These are phyloP conservation scores for Carapus acus DNA, from an alignment of 2,797 vertebrate genomes.

Conservation along the genomic window DNA sequence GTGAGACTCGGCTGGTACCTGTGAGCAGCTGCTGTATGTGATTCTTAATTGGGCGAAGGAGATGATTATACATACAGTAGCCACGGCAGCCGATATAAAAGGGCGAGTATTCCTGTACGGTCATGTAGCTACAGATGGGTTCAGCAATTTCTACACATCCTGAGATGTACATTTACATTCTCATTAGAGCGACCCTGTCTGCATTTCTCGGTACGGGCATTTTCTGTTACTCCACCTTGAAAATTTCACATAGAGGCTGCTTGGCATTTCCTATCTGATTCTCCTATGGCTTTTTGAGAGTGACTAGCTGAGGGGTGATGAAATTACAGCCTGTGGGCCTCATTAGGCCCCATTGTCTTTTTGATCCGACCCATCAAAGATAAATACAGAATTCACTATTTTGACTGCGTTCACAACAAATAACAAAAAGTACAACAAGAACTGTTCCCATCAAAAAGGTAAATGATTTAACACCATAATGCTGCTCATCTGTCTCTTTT, in stretches of 20 bases:
- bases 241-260: conserved; percentile 37
- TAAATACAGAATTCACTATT: no score
- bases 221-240: conserved; percentile 54
- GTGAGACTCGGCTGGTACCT: conserved; percentile 58
- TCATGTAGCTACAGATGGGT: conserved; percentile 58
- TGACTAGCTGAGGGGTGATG: no score
- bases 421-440: no score
- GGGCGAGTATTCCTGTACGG: conserved; percentile 54
- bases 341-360: no score
- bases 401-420: no score
- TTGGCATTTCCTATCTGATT: no score
- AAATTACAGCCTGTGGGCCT: no score
- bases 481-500: no score
- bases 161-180: conserved; percentile 44
- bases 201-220: conserved; percentile 32
- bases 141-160: conserved; percentile 55
- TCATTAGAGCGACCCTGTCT: conserved; percentile 47
- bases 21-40: conserved; percentile 70
- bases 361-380: no score
- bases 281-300: no score
- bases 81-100: conserved; percentile 64
- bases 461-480: no score
- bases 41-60: conserved; percentile 73
- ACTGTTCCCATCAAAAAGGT: no score
- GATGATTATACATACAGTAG: conserved; percentile 68